A percentile compares a stretch with the other conserved stretches of the same genome.
Conservation (phyloP, 1,140 invertebrate genomes). For the Drosophila serrata region DNA sequence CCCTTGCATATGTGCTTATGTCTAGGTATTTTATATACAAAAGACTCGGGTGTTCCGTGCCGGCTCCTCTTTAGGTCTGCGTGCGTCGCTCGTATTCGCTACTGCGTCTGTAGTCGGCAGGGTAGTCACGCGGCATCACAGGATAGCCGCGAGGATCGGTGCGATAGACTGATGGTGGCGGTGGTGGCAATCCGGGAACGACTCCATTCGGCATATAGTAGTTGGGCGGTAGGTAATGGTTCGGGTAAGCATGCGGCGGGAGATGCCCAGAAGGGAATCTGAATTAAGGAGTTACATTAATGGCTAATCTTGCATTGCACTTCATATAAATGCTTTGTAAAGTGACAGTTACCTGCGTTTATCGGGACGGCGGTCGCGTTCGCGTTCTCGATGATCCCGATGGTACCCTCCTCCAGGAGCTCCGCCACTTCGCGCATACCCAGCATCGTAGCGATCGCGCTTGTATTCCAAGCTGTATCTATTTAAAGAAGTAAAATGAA, state of each 20-base stretch:
- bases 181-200: slow-evolving; percentile 53
- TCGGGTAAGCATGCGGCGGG: slow-evolving; percentile 67
- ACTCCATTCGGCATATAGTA: slow-evolving; percentile 78
- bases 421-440: slow-evolving; percentile 61
- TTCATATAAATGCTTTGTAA: slow-evolving; percentile 4
- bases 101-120: slow-evolving; percentile 87
- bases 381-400: slow-evolving; percentile 86
- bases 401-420: slow-evolving; percentile 53
- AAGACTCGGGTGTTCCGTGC: slow-evolving; percentile 2
- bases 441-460: slow-evolving; percentile 75
- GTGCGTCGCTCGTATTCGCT: slow-evolving; percentile 83
- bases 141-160: slow-evolving; percentile 72
- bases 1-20: slow-evolving; percentile 48
- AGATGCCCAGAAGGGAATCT: slow-evolving; percentile 69
- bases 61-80: slow-evolving; percentile 62
- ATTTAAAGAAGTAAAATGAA: not conserved
- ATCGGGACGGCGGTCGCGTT: slow-evolving; percentile 87
- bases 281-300: not conserved
- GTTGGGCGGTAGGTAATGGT: slow-evolving; percentile 76
- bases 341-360: slow-evolving; percentile 86
- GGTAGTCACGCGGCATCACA: slow-evolving; percentile 86
- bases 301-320: not conserved
- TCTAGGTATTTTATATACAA: slow-evolving; percentile 68
- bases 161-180: slow-evolving; percentile 60
- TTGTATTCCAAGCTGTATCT: slow-evolving; percentile 79